These are phyloP conservation scores for Panulirus ornatus DNA, from an alignment of 1,140 invertebrate genomes.

Conservation along the genomic window DNA sequence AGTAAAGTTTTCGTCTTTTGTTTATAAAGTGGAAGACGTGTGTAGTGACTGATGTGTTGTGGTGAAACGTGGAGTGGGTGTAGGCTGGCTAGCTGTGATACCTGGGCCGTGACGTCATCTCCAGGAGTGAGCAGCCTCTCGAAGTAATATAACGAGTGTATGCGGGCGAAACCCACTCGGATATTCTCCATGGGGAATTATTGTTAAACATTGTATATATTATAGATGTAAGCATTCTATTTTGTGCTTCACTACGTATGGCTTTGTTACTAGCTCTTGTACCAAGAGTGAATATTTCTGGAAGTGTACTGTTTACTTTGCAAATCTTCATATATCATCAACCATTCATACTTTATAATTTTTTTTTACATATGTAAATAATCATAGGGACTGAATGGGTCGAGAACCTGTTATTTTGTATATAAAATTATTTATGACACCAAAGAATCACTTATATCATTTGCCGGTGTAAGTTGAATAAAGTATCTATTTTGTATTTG, in stretches of 20 bases:
- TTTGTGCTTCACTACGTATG: background rate
- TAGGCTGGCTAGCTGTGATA: slow-evolving; percentile 4
- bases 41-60: background rate
- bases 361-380: slow-evolving; percentile 46
- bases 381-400: slow-evolving; percentile 2
- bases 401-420: slow-evolving; percentile 14
- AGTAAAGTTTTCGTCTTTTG: background rate
- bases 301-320: background rate
- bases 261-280: slow-evolving; percentile 44
- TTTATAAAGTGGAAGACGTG: background rate
- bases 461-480: slow-evolving; percentile 65
- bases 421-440: slow-evolving; percentile 46
- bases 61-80: background rate
- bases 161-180: background rate
- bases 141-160: background rate
- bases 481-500: slow-evolving; percentile 60
- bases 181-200: background rate
- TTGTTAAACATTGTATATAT: background rate
- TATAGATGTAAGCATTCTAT: background rate
- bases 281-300: slow-evolving; percentile 47
- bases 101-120: slow-evolving; percentile 51
- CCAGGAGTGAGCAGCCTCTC: background rate
- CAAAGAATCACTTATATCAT: slow-evolving; percentile 67
- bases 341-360: slow-evolving; percentile 14
- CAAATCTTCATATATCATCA: slow-evolving; percentile 16